Evolutionary conservation across 2,888 invertebrate species (phyloP), one percentile per base, ranked within the genome.

Genomic region (Cheilosia vernalis): DNA sequence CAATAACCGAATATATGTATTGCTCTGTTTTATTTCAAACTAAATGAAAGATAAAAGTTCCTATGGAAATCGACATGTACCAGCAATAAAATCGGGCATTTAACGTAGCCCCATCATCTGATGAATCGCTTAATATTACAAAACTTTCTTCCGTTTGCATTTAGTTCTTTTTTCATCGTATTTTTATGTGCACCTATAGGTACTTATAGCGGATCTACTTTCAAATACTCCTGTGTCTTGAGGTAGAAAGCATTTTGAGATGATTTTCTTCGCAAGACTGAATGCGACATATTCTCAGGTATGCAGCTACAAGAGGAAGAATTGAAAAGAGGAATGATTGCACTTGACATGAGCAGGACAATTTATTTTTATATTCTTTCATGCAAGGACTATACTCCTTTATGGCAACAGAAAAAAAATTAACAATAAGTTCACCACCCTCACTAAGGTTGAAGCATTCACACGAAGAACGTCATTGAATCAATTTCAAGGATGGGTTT

Each of bases 281-380:
- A 70, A 66, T 77, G 51, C 60, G 40, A 80, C 24, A 78, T 30
- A 51, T 73, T 73, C 51, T 24, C 66, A 78, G 83, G 72, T 78
- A 63, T 27, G 58, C 33, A 49, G 24, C 61, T 73, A 63, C 33
- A 49, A 49, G 40, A 15, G 67, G 56, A 49, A 40, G 42, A 55
- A 74, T 47, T 78, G 67, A 78, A 78, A 67, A 78, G 83, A 78
- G 42, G 51, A 83, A 66, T 67, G 67, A 83, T 83, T 83, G 78
- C 83, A 83, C 83, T 78, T 73, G 67, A 78, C 78, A 72, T 78
- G 67, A 67, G 63, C 67, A 73, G 61, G 83, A 78, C 78, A 83
- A 73, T 73, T 78, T 82, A 67, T 78, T 78, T 78, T 60, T 66
- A 58, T 78, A 63, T 61, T 64, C 47, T 58, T 83, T 78, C 67